Evolutionary conservation across 2,113 vertebrate genomes (phyloP).

Genomic region (Neomonachus schauinslandi): DNA sequence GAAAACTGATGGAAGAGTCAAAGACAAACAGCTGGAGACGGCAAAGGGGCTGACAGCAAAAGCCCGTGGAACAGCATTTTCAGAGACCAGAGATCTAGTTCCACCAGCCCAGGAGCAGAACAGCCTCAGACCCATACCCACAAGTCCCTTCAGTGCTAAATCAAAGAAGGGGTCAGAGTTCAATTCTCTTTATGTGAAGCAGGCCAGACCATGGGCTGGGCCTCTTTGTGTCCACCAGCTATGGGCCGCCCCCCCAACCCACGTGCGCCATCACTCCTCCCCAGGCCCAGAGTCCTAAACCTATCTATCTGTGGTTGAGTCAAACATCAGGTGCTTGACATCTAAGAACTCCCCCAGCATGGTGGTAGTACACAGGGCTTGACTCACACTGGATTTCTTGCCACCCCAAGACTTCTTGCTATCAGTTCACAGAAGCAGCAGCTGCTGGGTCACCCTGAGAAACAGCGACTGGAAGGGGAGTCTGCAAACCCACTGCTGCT

Average conservation of each 20-base stretch:
- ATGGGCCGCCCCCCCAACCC: background rate
- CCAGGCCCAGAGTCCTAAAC: background rate
- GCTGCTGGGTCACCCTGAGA: background rate
- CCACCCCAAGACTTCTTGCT: background rate
- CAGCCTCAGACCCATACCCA: background rate
- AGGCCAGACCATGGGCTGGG: background rate
- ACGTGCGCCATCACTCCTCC: background rate
- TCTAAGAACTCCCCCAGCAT: background rate
- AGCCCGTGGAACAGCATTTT: background rate
- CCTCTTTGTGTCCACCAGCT: background rate
- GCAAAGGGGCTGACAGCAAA: background rate
- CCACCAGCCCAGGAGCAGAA: background rate
- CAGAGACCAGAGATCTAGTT: background rate
- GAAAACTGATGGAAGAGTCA: background rate
- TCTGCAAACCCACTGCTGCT: background rate
- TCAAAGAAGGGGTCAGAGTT: background rate
- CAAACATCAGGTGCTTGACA: background rate
- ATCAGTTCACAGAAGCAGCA: background rate
- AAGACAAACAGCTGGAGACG: background rate
- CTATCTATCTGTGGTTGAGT: background rate
- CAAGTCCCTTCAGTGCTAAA: background rate
- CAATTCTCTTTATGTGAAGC: background rate
- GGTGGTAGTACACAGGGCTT: background rate
- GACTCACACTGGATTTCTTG: slow-evolving; percentile 34
- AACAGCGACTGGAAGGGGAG: slow-evolving; percentile 32